Base-by-base conservation (phyloP, 53 echinoderm and acorn worm genomes). In the Echinometra lucunter region DNA sequence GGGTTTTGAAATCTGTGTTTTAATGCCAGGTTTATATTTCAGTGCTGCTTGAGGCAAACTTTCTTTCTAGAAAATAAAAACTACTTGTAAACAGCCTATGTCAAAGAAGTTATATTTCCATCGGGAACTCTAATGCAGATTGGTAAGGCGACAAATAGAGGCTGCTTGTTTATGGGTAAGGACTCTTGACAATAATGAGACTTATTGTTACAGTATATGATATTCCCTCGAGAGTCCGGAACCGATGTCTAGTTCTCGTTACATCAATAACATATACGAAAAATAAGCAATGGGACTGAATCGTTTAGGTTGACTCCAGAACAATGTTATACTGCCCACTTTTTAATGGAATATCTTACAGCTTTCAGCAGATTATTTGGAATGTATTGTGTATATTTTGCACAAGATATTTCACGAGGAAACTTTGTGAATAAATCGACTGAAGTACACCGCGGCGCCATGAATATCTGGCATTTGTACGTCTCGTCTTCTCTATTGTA, bases 81-180 rank as follows among this genome's bases (percentile, higher is more conserved):
- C n/a, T 85, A n/a, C 47, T 45, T 45, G n/a, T 47, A 85, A 85
- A 85, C 6, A n/a, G n/a, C n/a, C n/a, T 12, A 12, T 49, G 45
- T 49, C 2, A 81, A 85, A 85, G 47, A 85, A 47, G 28, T n/a
- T 11, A 10, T 53, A 37, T 28, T 49, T 85, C 85, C 47, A 49
- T 45, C 17, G 85, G 85, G 85, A 85, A 47, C 85, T n/a, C 49
- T 81, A 81, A 12, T 85, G 85, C 0, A 85, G 49, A 85, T 85
- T 85, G 85, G 28, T 85, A 49, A 27, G 85, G 45, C 28, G 85
- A 16, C 49, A 13, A 85, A 47, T 45, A 28, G 28, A 85, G 47
- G 27, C 85, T 85, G n/a, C 47, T 47, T 85, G 21, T 38, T 78
- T 17, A 78, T 42, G 78, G 16, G 18, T 40, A 19, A 78, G 40